Conservation (phyloP, 2,113 vertebrate genomes). For the Ceyx melanurus region DNA sequence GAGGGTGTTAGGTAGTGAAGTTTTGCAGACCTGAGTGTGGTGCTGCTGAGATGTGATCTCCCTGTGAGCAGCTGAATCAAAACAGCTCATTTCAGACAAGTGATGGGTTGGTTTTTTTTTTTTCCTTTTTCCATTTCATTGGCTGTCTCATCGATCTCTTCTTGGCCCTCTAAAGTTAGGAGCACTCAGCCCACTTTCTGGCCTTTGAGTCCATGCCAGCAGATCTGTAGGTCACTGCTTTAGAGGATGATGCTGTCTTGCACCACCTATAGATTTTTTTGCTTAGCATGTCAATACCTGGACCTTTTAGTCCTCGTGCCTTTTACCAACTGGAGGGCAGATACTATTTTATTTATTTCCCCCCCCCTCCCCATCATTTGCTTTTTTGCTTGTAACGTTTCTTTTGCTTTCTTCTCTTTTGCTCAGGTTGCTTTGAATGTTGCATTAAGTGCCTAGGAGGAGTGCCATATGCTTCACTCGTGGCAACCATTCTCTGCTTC, state of each 20-base stretch:
- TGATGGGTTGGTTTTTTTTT: not conserved
- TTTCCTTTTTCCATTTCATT: conserved; percentile 48
- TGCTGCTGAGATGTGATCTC: not conserved
- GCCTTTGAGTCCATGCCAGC: not conserved
- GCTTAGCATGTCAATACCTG: conserved; percentile 12
- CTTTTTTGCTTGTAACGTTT: conserved; percentile 6
- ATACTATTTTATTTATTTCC: not conserved
- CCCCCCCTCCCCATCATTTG: not conserved
- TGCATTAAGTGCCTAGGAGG: conserved; percentile 99
- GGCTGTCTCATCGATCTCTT: not conserved
- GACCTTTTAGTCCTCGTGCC: conserved; percentile 1
- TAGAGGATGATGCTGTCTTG: conserved; percentile 48
- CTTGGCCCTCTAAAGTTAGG: conserved; percentile 9
- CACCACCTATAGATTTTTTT: conserved; percentile 51
- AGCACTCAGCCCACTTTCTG: conserved; percentile 36
- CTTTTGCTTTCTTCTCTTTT: conserved; percentile 46
- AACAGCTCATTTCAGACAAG: conserved; percentile 4
- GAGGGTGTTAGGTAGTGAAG: not conserved
- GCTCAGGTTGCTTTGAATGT: conserved; percentile 97
- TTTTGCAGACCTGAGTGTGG: not conserved
- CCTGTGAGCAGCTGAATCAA: not conserved
- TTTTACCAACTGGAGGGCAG: not conserved
- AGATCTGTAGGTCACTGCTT: conserved; percentile 38
- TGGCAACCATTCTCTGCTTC: conserved; percentile 98
- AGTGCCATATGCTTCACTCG: conserved; percentile 95